Base-by-base conservation (phyloP, 2,113 vertebrate species). In the Perca fluviatilis region DNA sequence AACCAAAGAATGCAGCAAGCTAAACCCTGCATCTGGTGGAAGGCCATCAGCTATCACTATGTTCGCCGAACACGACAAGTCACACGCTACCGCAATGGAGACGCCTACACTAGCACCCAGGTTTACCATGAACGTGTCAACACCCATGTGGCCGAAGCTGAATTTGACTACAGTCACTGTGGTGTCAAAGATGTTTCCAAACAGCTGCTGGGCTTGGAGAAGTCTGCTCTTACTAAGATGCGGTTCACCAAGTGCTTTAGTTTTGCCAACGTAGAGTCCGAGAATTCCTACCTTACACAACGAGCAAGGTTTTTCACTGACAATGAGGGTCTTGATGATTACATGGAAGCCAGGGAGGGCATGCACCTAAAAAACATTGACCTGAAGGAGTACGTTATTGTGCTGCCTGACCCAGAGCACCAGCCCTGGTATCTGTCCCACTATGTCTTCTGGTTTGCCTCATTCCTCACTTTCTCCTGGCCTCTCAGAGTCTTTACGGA, bases 21-120 rank as follows among this genome's bases (percentile, higher is more conserved):
- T 0, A 99, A 97, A 0, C 98, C 98, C 3, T 99, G 98, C 89
- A 98, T 99, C 94, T 99, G 98, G 98, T 99, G 98, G 98, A 99
- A 99, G 94, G 98, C 98, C 93, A 96, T 99, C 95, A 99, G 98
- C 94, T 99, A 99, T 85, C 98, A 99, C 86, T 99, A 99, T 0
- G 98, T 99, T 2, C 97, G 98, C 21, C 94, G 98, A 65, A 99
- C 98, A 0, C 95, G 98, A 6, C 97, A 99, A 86, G 97, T 99
- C 21, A 97, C 98, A 0, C 96, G 98, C 72, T 97, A 99, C 90
- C 96, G 98, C 86, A 99, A 98, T 0, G 98, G 96, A 30, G 98
- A 99, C 0, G 97, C 98, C 49, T 99, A 99, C 92, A 99, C 97
- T 43, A 97, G 97, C 82, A 94, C 95, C 13, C 94, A 95, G 86